phyloP scores from a whole-genome alignment of 2,888 invertebrate species.

The Protodeltote pygarga region DNA sequence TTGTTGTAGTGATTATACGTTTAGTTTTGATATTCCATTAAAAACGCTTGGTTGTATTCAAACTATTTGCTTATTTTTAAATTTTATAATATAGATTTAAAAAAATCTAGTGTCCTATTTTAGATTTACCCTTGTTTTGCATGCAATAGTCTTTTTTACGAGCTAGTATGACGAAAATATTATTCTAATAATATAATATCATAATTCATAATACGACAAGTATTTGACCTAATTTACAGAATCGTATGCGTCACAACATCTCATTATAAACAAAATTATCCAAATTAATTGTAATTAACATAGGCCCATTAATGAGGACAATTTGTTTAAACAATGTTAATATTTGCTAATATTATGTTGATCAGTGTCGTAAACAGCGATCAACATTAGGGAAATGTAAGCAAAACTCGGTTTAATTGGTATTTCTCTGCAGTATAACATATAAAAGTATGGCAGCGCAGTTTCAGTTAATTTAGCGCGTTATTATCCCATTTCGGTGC shows the following conservation, averaged over 20 bases:
- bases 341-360: no score
- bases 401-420: slow-evolving; percentile 20
- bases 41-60: no score
- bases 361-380: background rate
- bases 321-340: background rate
- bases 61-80: no score
- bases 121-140: no score
- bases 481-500: slow-evolving; percentile 20
- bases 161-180: no score
- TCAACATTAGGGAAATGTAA: background rate
- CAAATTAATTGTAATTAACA: background rate
- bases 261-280: background rate
- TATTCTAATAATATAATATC: no score
- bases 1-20: no score
- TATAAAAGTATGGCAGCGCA: background rate
- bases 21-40: no score
- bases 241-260: background rate
- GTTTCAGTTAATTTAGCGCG: slow-evolving; percentile 10
- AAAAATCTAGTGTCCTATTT: no score
- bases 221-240: background rate
- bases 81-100: no score
- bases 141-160: no score
- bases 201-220: background rate
- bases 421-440: no score
- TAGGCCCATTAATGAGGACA: background rate